Percentiles rank a stretch among this genome's conserved stretches.
phyloP scores from a whole-genome alignment of 2,113 vertebrate genomes.

The Mandrillus leucophaeus region DNA sequence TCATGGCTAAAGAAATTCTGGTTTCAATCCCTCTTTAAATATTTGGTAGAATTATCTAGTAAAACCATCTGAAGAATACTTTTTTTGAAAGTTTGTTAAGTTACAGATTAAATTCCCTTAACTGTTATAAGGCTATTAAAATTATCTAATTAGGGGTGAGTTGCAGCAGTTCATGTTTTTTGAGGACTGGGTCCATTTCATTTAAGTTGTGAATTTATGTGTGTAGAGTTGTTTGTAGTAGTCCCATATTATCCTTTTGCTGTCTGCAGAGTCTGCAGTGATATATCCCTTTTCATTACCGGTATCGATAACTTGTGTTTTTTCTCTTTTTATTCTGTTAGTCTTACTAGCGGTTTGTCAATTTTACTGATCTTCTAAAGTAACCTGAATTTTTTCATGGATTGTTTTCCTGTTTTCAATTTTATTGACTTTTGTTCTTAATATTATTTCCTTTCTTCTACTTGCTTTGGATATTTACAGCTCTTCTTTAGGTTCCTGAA shows the following conservation, averaged over 20 bases:
- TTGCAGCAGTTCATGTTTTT: not conserved
- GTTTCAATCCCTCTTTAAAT: not conserved
- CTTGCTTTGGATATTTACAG: not conserved
- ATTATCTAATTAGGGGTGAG: not conserved
- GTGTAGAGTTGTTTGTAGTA: not conserved
- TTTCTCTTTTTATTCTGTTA: not conserved
- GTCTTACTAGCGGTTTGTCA: not conserved
- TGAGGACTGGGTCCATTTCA: not conserved
- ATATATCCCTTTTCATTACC: not conserved
- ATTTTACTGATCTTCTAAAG: not conserved
- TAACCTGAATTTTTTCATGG: not conserved
- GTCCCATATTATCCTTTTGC: not conserved
- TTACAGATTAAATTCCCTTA: not conserved
- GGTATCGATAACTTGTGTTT: not conserved
- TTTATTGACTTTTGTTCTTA: not conserved
- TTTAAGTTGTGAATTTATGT: not conserved
- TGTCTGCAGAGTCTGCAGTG: not conserved
- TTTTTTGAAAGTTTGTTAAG: not conserved
- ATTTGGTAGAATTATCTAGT: not conserved
- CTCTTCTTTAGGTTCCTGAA: not conserved
- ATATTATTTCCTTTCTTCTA: not conserved
- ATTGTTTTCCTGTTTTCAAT: not conserved
- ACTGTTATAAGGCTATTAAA: not conserved
- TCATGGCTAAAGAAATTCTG: not conserved
- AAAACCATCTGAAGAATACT: not conserved